Base-by-base conservation (phyloP, 2,113 vertebrate species). In the Electrona antarctica region DNA sequence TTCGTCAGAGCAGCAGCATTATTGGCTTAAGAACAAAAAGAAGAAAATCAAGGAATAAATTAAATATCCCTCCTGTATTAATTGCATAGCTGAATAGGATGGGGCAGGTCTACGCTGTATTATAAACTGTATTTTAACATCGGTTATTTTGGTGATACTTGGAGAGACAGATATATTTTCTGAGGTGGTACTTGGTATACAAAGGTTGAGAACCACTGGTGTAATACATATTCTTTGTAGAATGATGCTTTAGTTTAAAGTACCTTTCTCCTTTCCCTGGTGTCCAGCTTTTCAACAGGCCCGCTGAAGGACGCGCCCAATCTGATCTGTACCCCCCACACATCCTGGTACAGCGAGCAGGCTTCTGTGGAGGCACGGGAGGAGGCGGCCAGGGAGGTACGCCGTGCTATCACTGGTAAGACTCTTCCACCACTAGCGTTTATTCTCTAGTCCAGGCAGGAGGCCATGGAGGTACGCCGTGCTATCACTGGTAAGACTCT, bases 321-420 rank as follows among this genome's bases (percentile, higher is more conserved):
- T 76, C 86, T 96, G 82, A 95, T 96, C 90, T 96, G 95, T 85
- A 96, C 94, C 76, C 95, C 95, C 47, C 95, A 96, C 87, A 95
- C 95, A 68, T 95, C 95, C 63, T 96, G 95, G 95, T 96, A 96
- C 89, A 96, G 95, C 62, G 95, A 96, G 83, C 95, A 96, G 88
- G 95, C 95, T 55, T 95, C 95, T 15, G 94, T 96, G 74, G 95
- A 96, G 81, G 94, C 95, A 78, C 93, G 95, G 33, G 95, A 96
- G 82, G 95, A 96, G 4, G 95, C 95, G 63, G 95, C 95, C 85
- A 93, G 94, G 84, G 95, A 96, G 87, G 95, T 96, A 56, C 94
- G 95, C 61, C 93, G 95, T 57, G 95, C 95, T 78, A 96, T 96
- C 84, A 95, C 95, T 78, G 95, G 95, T 96, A 80, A 72, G 47